Percentiles rank a stretch among this genome's conserved stretches.
Conservation (phyloP, 1,140 invertebrate genomes). For the Panulirus ornatus region DNA sequence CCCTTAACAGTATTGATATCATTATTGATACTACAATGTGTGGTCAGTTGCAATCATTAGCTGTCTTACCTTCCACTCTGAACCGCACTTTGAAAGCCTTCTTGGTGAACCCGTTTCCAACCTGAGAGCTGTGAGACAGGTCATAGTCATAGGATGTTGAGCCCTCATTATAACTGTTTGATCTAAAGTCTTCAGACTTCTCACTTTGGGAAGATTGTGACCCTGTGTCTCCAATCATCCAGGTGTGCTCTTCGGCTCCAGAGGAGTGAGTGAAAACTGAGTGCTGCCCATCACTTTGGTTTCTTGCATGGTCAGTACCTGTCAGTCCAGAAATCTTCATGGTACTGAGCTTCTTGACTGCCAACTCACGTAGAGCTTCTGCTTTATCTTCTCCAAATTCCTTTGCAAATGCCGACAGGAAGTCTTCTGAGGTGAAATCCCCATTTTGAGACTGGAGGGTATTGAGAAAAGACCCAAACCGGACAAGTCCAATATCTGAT, state of each 20-base stretch:
- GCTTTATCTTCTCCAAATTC: conserved; percentile 74
- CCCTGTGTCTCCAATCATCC: not conserved
- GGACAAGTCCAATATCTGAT: conserved; percentile 61
- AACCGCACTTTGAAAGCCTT: conserved; percentile 60
- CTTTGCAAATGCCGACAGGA: conserved; percentile 67
- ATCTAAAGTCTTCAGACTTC: not conserved
- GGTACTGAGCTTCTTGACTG: conserved; percentile 44
- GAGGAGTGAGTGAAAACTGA: not conserved
- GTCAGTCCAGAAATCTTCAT: conserved; percentile 21
- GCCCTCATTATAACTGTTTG: not conserved
- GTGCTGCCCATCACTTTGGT: not conserved
- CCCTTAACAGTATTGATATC: no score
- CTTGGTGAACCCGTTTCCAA: conserved; percentile 4
- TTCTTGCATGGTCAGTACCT: not conserved
- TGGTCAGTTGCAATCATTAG: no score
- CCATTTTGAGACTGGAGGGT: conserved; percentile 47
- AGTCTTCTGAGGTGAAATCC: conserved; percentile 63
- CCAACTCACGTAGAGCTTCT: conserved; percentile 57
- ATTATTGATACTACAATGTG: no score
- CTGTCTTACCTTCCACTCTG: conserved; percentile 52
- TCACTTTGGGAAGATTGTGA: not conserved
- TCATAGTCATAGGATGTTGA: conserved; percentile 9
- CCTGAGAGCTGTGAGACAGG: not conserved
- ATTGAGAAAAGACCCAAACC: conserved; percentile 67
- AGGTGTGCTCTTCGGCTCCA: not conserved